Evolutionary conservation across 2,113 vertebrate species (phyloP).

Genomic region (Amazona vittata): DNA sequence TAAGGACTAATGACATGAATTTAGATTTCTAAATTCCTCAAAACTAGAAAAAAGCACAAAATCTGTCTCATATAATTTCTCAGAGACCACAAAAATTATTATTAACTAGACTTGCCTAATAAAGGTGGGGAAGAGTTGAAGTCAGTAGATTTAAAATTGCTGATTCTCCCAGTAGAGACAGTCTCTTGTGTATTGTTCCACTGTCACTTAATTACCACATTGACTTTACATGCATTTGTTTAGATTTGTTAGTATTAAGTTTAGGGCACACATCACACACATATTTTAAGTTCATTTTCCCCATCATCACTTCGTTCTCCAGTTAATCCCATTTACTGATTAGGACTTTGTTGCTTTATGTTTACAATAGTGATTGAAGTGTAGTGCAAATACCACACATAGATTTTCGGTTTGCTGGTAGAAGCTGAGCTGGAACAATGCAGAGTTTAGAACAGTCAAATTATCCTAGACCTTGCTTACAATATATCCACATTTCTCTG

Average conservation of each 20-base stretch:
- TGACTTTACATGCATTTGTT: not conserved
- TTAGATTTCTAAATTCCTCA: slow-evolving; percentile 27
- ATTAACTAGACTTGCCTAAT: not conserved
- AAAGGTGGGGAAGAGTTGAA: not conserved
- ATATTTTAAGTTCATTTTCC: not conserved
- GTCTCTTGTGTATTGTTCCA: not conserved
- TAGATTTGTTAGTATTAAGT: not conserved
- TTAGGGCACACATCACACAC: not conserved
- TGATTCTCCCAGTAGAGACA: not conserved
- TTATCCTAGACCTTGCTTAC: not conserved
- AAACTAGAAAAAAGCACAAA: not conserved
- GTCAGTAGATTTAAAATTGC: not conserved
- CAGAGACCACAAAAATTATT: not conserved
- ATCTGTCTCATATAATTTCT: not conserved
- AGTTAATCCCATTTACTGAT: not conserved
- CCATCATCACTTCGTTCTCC: not conserved
- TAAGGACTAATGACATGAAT: not conserved
- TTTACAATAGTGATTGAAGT: not conserved
- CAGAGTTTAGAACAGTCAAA: not conserved
- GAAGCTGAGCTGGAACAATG: not conserved
- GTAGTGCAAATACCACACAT: not conserved
- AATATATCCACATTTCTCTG: not conserved
- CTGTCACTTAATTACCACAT: not conserved
- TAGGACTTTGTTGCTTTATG: not conserved
- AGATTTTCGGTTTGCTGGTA: not conserved